Evolutionary conservation across 1,140 invertebrate species (phyloP).

Genomic region (Drosophila nigrodunni): DNA sequence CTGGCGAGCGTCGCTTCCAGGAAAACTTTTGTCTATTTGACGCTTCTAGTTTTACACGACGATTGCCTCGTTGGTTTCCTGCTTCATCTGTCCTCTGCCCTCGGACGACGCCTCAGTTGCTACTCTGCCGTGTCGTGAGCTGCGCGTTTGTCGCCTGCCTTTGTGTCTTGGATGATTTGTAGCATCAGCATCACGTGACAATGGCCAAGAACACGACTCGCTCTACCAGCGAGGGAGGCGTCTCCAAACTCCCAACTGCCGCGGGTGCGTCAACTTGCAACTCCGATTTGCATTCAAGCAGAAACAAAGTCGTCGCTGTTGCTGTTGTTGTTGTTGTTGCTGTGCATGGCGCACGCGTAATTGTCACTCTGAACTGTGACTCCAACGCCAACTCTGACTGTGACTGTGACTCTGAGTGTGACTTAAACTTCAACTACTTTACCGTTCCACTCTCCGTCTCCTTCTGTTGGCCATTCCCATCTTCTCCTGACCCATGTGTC

Average conservation of each 20-base stretch:
- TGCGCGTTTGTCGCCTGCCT: constrained; percentile 72
- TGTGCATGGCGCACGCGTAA: constrained; percentile 71
- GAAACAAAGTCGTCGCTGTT: constrained; percentile 14
- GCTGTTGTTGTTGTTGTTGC: constrained; percentile 37
- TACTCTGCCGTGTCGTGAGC: constrained; percentile 53
- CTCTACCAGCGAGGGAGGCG: constrained; percentile 37
- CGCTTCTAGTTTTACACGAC: constrained; percentile 80
- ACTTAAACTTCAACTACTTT: not conserved
- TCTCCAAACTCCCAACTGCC: not conserved
- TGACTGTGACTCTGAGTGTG: not conserved
- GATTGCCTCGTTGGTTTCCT: constrained; percentile 34
- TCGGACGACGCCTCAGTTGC: not conserved
- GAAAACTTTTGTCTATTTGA: constrained; percentile 81
- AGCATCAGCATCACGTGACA: constrained; percentile 80
- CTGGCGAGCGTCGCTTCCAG: constrained; percentile 45
- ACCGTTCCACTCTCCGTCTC: not conserved
- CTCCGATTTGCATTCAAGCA: constrained; percentile 35
- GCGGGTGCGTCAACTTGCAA: not conserved
- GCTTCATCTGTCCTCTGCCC: constrained; percentile 3
- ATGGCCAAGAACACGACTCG: constrained; percentile 82
- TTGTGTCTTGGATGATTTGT: constrained; percentile 78
- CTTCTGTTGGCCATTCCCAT: not conserved
- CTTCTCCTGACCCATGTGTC: constrained; percentile 12
- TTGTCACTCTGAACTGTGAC: constrained; percentile 77
- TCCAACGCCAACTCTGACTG: not conserved